Conservation (phyloP, 1,140 invertebrate genomes). For the Formica exsecta region DNA sequence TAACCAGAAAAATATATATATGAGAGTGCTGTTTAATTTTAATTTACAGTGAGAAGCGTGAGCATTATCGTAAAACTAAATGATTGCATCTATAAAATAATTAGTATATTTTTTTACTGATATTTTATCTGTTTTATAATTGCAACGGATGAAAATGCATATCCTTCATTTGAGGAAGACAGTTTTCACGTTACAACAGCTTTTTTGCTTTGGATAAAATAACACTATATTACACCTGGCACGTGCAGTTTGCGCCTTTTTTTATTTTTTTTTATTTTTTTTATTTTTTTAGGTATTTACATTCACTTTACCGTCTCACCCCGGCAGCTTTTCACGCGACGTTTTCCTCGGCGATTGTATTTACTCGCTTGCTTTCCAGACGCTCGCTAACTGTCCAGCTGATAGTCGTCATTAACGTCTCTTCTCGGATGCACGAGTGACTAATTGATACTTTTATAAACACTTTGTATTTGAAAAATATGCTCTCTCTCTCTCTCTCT, state of each 20-base stretch:
- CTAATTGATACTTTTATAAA: conserved; percentile 44
- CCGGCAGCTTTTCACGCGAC: conserved; percentile 24
- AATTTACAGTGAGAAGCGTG: neutral
- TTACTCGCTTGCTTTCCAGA: conserved; percentile 2
- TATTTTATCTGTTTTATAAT: neutral
- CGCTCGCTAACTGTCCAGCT: neutral
- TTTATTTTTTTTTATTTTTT: no score
- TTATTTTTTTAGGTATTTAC: conserved; percentile 47
- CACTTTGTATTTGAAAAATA: conserved; percentile 32
- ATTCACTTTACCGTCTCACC: conserved; percentile 64
- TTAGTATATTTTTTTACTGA: neutral
- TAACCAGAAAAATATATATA: neutral
- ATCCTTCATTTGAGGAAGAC: neutral
- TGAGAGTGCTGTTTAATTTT: conserved; percentile 13
- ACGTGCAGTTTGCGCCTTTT: no score
- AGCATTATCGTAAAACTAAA: no score
- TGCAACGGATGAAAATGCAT: neutral
- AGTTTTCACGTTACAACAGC: no score
- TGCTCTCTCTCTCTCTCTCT: conserved; percentile 11
- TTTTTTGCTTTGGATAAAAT: no score
- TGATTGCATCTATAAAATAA: neutral
- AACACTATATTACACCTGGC: no score
- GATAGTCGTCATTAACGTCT: conserved; percentile 38
- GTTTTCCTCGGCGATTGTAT: conserved; percentile 57
- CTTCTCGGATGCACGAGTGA: neutral